Evolutionary conservation across 2,888 invertebrate genomes (phyloP).

Genomic region (Mechanitis messenoides): DNA sequence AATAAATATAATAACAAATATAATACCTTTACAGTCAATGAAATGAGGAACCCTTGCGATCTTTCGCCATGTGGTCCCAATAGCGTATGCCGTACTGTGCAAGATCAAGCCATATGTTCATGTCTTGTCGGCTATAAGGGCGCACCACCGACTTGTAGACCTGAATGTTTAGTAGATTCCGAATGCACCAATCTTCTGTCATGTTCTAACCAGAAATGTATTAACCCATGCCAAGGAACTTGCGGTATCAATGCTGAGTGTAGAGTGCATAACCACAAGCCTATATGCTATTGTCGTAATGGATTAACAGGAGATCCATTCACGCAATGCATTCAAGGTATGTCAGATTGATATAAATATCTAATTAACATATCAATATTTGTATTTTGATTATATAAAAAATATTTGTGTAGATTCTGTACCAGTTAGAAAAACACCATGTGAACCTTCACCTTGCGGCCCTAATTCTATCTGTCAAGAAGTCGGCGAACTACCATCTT

Average conservation of each 20-base stretch:
- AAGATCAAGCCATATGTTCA: constrained; percentile 81
- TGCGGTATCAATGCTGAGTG: constrained; percentile 88
- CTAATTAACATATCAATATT: not conserved
- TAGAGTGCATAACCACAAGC: constrained; percentile 88
- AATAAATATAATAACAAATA: not conserved
- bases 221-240: constrained; percentile 87
- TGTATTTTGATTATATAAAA: not conserved
- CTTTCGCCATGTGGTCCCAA: constrained; percentile 88
- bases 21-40: constrained; percentile 36
- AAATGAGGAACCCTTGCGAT: constrained; percentile 74
- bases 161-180: constrained; percentile 88
- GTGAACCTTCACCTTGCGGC: constrained; percentile 87
- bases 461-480: constrained; percentile 83
- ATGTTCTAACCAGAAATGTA: constrained; percentile 87
- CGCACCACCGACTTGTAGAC: constrained; percentile 85
- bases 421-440: constrained; percentile 65
- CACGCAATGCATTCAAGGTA: constrained; percentile 75
- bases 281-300: constrained; percentile 87
- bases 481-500: constrained; percentile 76
- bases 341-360: constrained; percentile 33
- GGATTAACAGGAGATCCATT: constrained; percentile 89
- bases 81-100: constrained; percentile 79
- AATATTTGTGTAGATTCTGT: constrained; percentile 20
- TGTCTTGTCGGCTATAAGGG: constrained; percentile 86
- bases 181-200: constrained; percentile 86